These are phyloP conservation scores for Sinohyriopsis cumingii DNA, from an alignment of 2,888 invertebrate species.

Conservation along the genomic window DNA sequence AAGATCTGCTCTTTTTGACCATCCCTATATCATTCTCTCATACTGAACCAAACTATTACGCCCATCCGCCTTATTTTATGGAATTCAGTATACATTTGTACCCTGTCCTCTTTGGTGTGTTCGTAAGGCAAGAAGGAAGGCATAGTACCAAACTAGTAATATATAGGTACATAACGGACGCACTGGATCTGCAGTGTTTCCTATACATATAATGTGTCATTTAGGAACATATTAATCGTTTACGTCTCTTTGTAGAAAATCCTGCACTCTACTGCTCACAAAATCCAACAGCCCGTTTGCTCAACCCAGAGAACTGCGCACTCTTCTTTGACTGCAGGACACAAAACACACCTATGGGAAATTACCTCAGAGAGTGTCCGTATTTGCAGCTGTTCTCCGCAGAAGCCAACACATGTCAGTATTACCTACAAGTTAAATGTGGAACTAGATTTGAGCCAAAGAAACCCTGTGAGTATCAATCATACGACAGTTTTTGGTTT, in stretches of 20 bases:
- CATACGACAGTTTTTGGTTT: background rate
- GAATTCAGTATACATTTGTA: no score
- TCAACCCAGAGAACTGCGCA: constrained; percentile 41
- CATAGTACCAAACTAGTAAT: no score
- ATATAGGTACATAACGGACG: no score
- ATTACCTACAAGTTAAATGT: constrained; percentile 40
- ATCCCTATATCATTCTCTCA: no score
- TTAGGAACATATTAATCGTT: no score
- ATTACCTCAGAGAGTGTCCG: constrained; percentile 42
- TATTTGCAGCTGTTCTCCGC: constrained; percentile 46
- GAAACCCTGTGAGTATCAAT: constrained; percentile 43
- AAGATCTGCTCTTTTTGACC: no score
- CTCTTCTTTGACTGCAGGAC: constrained; percentile 44
- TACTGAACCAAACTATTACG: no score
- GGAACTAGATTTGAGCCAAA: constrained; percentile 42
- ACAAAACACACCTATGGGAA: constrained; percentile 36
- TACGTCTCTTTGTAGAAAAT: constrained; percentile 20
- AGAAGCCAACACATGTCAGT: constrained; percentile 36
- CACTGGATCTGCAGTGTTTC: no score
- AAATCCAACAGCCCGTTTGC: constrained; percentile 42
- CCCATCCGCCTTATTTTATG: no score
- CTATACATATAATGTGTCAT: no score
- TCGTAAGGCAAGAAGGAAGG: no score
- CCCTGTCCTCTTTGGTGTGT: no score
- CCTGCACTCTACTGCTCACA: constrained; percentile 38